Base-by-base conservation (phyloP, 2,797 vertebrate genomes). In the Antennarius maculatus region DNA sequence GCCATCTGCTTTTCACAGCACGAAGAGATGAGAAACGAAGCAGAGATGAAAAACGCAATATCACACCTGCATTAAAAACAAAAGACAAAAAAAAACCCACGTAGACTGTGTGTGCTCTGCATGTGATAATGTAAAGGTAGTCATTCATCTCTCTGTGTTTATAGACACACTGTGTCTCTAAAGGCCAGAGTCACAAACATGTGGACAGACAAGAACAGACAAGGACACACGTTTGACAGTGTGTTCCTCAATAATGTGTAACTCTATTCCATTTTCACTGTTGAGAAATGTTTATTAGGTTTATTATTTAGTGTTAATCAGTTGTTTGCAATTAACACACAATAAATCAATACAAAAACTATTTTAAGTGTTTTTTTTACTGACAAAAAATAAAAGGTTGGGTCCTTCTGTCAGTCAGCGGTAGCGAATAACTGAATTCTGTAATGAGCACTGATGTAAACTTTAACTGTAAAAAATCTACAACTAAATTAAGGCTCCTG, bases 1-100 rank as follows among this genome's bases (percentile, higher is more conserved):
- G 78, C 88, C 91, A 91, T 87, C 87, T 92, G 89, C 86, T 81
- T 88, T 78, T 80, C 86, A 76, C 84, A 59, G 80, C 83, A 75
- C 27, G 57, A 58, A 79, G 81, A 88, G 75, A 81, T 16, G 62
- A 66, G 69, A 66, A 71, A 61, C 27, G 52, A 70, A 71, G 83
- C 66, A 23, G 18, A 70, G 72, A 87, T 69, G 80, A 80, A 81
- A 85, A 76, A 79, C 46, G 51, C 67, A 69, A 83, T 81, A 85
- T 82, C 80, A 77, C 86, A 81, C 85, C 89, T 84, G 86, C 83
- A 91, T 88, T 5, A 34, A 34, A 39, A 3, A 31, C 4, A 31
- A 31, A 31, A 31, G 31, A 7, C 4, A 39, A 82, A 89, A 88
- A 89, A 79, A 87, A 23, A 23, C 23, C 89, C n/a, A n/a, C n/a